phyloP scores from a whole-genome alignment of 2,797 vertebrate species.

The Urocyon cinereoargenteus region DNA sequence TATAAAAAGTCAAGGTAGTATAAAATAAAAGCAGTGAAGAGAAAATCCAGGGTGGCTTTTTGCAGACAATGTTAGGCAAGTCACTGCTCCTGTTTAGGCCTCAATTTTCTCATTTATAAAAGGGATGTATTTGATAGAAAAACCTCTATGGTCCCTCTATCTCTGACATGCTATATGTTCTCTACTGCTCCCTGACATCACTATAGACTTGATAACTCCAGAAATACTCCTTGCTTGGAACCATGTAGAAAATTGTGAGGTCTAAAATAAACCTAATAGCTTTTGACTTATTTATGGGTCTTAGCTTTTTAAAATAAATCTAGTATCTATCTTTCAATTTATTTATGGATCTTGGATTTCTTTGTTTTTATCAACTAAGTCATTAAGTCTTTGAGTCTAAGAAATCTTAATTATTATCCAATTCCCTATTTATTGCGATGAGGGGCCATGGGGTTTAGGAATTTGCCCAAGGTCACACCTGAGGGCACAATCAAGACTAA shows the following conservation, averaged over 20 bases:
- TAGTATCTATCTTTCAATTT: not conserved
- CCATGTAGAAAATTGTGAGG: not conserved
- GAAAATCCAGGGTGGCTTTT: not conserved
- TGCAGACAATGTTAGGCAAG: not conserved
- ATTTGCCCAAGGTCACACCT: not conserved
- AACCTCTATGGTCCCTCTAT: not conserved
- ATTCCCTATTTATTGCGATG: not conserved
- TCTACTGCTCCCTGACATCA: not conserved
- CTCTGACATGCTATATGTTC: not conserved
- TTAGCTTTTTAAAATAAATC: not conserved
- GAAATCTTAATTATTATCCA: not conserved
- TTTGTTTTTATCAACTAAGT: not conserved
- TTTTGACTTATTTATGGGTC: not conserved
- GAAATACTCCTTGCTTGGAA: not conserved
- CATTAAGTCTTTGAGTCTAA: not conserved
- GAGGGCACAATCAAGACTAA: not conserved
- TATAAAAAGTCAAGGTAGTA: not conserved
- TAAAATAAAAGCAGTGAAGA: not conserved
- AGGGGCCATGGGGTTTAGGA: not conserved
- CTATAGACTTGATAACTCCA: not conserved
- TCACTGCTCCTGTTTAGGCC: not conserved
- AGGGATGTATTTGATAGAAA: rapidly evolving
- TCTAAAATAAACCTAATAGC: not conserved
- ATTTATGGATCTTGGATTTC: not conserved
- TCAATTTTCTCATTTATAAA: not conserved